A percentile compares a stretch with the other conserved stretches of the same genome.
These are phyloP conservation scores for Oryzias sinensis DNA, from an alignment of 2,797 vertebrate genomes.

Conservation along the genomic window DNA sequence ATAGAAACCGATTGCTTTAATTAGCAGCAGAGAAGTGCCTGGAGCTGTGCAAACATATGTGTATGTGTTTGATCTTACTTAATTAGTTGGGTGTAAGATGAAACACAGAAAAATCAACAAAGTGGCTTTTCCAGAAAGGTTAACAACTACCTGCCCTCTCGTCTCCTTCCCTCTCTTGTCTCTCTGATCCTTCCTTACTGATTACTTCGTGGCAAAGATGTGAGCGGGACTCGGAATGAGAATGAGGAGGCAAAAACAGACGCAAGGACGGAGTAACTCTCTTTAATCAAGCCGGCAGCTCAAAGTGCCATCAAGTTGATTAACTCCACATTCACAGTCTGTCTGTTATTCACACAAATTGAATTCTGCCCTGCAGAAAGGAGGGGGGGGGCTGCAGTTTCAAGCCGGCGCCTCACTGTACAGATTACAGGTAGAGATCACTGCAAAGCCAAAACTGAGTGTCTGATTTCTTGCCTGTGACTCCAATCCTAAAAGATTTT, in stretches of 20 bases:
- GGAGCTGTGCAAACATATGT: slow-evolving; percentile 3
- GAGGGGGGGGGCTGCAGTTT: slow-evolving; percentile 17
- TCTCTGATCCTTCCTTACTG: slow-evolving; percentile 21
- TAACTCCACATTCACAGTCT: slow-evolving; percentile 23
- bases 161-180: not conserved
- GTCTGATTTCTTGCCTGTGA: slow-evolving; percentile 44
- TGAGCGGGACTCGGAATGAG: slow-evolving; percentile 19
- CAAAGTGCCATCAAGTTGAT: slow-evolving; percentile 47
- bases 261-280: slow-evolving; percentile 29
- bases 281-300: slow-evolving; percentile 52
- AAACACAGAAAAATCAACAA: slow-evolving; percentile 59
- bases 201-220: slow-evolving; percentile 13
- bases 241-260: slow-evolving; percentile 23
- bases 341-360: slow-evolving; percentile 31
- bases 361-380: slow-evolving; percentile 38
- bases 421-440: slow-evolving; percentile 53
- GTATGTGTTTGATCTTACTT: slow-evolving; percentile 61
- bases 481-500: slow-evolving; percentile 11
- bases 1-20: slow-evolving; percentile 57
- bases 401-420: slow-evolving; percentile 26
- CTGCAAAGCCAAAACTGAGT: slow-evolving; percentile 38
- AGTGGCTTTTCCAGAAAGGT: slow-evolving; percentile 59
- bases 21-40: slow-evolving; percentile 50
- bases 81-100: slow-evolving; percentile 55
- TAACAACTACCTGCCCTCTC: slow-evolving; percentile 40